Conservation (phyloP, 2,113 vertebrate genomes). For the Ibidorhyncha struthersii region DNA sequence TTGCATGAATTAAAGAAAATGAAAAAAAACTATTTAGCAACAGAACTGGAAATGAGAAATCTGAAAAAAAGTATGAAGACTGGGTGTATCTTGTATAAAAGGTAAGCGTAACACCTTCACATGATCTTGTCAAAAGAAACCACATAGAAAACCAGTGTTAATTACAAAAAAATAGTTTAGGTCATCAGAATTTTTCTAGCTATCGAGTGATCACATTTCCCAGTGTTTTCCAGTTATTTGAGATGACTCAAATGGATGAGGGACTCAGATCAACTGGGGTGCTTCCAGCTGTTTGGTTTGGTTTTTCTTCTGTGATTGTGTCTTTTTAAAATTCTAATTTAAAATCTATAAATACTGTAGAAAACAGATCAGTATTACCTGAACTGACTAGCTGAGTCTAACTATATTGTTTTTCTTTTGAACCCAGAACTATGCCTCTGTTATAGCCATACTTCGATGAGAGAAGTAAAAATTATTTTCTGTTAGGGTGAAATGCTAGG, state of each 20-base stretch:
- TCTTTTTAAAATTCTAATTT: background rate
- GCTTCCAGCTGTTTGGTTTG: background rate
- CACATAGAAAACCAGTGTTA: background rate
- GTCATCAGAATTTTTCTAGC: background rate
- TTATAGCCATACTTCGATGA: background rate
- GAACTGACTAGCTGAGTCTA: background rate
- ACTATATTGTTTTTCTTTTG: background rate
- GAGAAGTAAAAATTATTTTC: background rate
- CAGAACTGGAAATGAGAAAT: background rate
- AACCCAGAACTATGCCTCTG: rapidly evolving
- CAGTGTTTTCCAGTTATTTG: background rate
- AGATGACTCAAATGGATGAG: background rate
- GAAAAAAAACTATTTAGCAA: background rate
- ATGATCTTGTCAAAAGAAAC: background rate
- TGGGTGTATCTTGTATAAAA: background rate
- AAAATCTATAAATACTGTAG: background rate
- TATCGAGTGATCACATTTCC: background rate
- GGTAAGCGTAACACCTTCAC: background rate
- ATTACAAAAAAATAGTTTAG: background rate
- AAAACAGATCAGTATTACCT: background rate
- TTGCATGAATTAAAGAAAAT: background rate
- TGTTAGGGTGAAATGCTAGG: background rate
- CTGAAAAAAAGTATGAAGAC: background rate
- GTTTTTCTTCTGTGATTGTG: rapidly evolving
- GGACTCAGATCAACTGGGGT: background rate